Evolutionary conservation across 2,113 vertebrate genomes (phyloP).

Genomic region (Labeo rohita): DNA sequence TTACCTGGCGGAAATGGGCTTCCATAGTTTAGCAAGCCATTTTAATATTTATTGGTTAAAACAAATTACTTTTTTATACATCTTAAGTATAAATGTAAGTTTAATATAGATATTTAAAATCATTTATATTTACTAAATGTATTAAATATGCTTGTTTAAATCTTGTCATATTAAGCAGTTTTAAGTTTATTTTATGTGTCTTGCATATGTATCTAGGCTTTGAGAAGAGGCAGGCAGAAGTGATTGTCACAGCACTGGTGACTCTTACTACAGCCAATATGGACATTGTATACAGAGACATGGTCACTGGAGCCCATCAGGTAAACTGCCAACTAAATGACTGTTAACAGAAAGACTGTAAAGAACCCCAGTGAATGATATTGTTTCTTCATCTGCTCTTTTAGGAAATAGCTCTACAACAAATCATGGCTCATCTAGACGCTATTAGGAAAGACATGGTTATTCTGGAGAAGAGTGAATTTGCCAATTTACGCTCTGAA

Average conservation of each 20-base stretch:
- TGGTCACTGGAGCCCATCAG: slow-evolving; percentile 96
- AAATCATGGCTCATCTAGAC: slow-evolving; percentile 94
- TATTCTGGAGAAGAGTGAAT: slow-evolving; percentile 98
- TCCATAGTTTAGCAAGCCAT: neutral
- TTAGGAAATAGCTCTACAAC: slow-evolving; percentile 93
- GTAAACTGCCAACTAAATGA: slow-evolving; percentile 65
- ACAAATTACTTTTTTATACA: neutral
- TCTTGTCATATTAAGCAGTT: neutral
- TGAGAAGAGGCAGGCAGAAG: slow-evolving; percentile 87
- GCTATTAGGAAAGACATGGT: slow-evolving; percentile 98
- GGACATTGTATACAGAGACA: slow-evolving; percentile 92
- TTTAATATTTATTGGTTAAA: neutral
- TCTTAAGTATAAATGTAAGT: neutral
- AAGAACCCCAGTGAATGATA: neutral
- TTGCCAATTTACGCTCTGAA: slow-evolving; percentile 91
- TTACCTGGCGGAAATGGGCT: too few relatives aligned
- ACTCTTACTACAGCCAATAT: slow-evolving; percentile 86
- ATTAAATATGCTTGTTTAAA: neutral
- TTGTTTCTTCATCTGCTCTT: neutral
- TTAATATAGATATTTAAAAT: neutral
- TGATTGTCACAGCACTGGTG: slow-evolving; percentile 83
- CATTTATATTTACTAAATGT: neutral
- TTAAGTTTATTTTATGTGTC: neutral
- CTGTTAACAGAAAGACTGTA: neutral
- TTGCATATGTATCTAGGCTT: slow-evolving; percentile 78